Base-by-base conservation (phyloP, 2,113 vertebrate genomes). In the Meleagris gallopavo region DNA sequence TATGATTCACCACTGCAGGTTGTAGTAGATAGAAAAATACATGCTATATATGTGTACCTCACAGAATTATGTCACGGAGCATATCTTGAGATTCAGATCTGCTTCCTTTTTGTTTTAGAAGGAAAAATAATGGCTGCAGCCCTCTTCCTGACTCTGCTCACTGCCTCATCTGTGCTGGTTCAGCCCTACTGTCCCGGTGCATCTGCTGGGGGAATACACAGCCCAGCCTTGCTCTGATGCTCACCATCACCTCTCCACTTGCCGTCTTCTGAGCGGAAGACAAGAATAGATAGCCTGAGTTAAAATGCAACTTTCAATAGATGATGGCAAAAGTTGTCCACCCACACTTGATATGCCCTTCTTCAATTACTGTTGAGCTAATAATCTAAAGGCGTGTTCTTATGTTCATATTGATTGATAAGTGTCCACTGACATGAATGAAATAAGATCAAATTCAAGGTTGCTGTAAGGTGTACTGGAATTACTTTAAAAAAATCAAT, bases 101-200 rank as follows among this genome's bases (percentile, higher is more conserved):
- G 7, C 7, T 38, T 57, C 83, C 6, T 19, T 10, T 58, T 92
- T 81, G 19, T 46, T 38, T 74, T 60, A 25, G 7, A 83, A 43
- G 16, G 21, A 43, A 58, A 75, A 13, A 4, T 3, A 38, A 38
- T 2, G 0, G 13, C 58, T 19, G 11, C 32, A 11, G 14, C 36
- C 6, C 54, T 80, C 30, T 73, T 71, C 24, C 9, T 83, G 17
- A 19, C 65, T 77, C 72, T 65, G 13, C 15, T 32, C 55, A 16
- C 4, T 84, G 4, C 9, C 36, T 19, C 1, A 13, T 41, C 15
- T 32, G 8, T 74, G 30, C 52, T 78, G 13, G 13, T 58, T 78
- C 16, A 50, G 38, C 38, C 83, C 2, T 3, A 5, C 21, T 73
- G 61, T 40, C 27, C 21, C 32, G 14, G 4, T 0, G 0, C 36